These are phyloP conservation scores for Abscondita cerata DNA, from an alignment of 2,888 invertebrate species.

Conservation along the genomic window DNA sequence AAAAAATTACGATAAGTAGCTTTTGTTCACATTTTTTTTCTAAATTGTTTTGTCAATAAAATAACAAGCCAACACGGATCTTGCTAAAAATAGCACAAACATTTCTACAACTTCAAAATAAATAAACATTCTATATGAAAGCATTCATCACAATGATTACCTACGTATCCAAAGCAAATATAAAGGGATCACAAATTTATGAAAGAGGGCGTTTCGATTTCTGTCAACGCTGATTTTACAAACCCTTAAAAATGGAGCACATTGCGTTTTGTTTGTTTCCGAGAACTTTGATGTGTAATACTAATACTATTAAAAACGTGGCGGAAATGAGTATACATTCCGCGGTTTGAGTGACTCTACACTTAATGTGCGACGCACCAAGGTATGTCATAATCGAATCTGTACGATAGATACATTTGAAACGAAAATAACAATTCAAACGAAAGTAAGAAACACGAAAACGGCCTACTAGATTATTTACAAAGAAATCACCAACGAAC, in stretches of 20 bases:
- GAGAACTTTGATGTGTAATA: conserved; percentile 1
- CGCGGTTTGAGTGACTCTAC: conserved; percentile 24
- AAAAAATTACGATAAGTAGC: too few species aligned
- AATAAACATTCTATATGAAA: not conserved
- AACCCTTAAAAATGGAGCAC: conserved; percentile 17
- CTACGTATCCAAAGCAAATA: not conserved
- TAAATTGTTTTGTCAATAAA: too few species aligned
- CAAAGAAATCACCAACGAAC: conserved; percentile 13
- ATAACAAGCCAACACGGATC: too few species aligned
- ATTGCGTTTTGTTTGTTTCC: conserved; percentile 12
- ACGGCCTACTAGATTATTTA: conserved; percentile 3
- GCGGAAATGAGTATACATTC: conserved; percentile 32
- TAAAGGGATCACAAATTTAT: conserved; percentile 14
- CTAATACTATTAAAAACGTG: not conserved
- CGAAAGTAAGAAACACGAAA: conserved; percentile 9
- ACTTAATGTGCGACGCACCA: not conserved
- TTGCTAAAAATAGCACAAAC: too few species aligned
- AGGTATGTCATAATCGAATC: not conserved
- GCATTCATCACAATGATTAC: conserved; percentile 17
- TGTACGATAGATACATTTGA: conserved; percentile 22
- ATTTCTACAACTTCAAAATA: not conserved
- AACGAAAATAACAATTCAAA: conserved; percentile 16
- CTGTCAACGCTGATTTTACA: conserved; percentile 19
- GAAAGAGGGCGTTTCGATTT: conserved; percentile 23
- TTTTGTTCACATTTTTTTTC: too few species aligned